Evolutionary conservation across 2,888 invertebrate species (phyloP), one percentile per base, ranked within the genome.

Genomic region (Eretmocerus hayati): DNA sequence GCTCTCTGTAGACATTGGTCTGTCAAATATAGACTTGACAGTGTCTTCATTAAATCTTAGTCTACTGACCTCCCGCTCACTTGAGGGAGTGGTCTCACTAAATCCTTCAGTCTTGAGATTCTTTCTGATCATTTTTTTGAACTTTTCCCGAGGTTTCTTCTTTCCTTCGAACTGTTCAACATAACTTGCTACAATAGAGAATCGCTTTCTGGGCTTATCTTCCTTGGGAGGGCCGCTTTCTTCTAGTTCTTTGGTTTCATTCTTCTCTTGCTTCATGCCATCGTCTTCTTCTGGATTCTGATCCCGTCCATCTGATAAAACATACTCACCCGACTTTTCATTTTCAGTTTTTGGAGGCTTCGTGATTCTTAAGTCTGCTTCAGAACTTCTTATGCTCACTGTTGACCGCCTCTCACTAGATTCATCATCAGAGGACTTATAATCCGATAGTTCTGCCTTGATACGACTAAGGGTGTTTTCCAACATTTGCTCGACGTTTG

Each of bases 21-120:
- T 61, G 58, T 59, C 59, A 56, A 56, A 46, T 47, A 53, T 53
- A 53, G 56, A 52, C 54, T 57, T 56, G 56, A 58, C 57, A 60
- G 57, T 55, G 54, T 56, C 52, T 55, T 50, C 56, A 38, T 53
- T 48, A 52, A 52, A 56, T 55, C 39, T 38, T 42, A 52, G 53
- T 64, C 60, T 70, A 69, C 71, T 71, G 70, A 71, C 71, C 71
- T 71, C 71, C 67, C 69, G 65, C 57, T 71, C 69, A 61, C 61
- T 60, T 60, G 58, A 60, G 61, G 67, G 67, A 62, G 65, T 62
- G 56, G 58, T 59, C 48, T 60, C 64, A 52, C 54, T 58, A 38
- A 48, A 13, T 32, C 11, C 13, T 21, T 22, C 19, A 11, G 15
- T 6, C 39, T 41, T 13, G 19, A 22, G 33, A 30, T 40, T 35